Evolutionary conservation across 2,113 vertebrate genomes (phyloP).

Genomic region (Peromyscus californicus): DNA sequence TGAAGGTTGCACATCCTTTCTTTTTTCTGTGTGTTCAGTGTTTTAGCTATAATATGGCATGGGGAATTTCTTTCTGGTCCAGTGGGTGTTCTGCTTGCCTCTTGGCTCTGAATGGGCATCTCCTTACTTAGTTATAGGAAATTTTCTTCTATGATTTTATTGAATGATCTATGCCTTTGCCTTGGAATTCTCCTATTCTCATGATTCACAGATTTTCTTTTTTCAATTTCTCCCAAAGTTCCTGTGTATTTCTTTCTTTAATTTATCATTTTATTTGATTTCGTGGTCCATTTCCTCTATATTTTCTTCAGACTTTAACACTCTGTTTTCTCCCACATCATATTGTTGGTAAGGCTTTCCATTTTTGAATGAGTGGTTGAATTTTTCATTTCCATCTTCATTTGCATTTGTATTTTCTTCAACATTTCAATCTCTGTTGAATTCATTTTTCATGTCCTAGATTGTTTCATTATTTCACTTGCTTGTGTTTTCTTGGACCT

Average conservation of each 20-base stretch:
- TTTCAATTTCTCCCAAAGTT: not conserved
- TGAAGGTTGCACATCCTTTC: not conserved
- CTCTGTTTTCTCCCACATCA: not conserved
- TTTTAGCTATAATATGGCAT: not conserved
- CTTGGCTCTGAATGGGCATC: not conserved
- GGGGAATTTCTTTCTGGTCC: not conserved
- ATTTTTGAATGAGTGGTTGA: not conserved
- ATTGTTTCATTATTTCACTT: not conserved
- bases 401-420: not conserved
- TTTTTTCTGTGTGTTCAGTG: not conserved
- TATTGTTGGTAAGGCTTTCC: not conserved
- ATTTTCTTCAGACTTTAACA: not conserved
- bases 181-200: not conserved
- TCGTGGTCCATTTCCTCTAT: not conserved
- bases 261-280: not conserved
- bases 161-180: not conserved
- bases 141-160: not conserved
- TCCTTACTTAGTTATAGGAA: not conserved
- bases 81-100: not conserved
- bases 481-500: not conserved
- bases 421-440: not conserved
- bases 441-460: not conserved
- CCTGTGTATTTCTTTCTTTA: not conserved
- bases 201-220: not conserved
- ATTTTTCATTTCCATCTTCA: not conserved